phyloP scores from a whole-genome alignment of 1,140 invertebrate species.

The Psilanteris sp. region DNA sequence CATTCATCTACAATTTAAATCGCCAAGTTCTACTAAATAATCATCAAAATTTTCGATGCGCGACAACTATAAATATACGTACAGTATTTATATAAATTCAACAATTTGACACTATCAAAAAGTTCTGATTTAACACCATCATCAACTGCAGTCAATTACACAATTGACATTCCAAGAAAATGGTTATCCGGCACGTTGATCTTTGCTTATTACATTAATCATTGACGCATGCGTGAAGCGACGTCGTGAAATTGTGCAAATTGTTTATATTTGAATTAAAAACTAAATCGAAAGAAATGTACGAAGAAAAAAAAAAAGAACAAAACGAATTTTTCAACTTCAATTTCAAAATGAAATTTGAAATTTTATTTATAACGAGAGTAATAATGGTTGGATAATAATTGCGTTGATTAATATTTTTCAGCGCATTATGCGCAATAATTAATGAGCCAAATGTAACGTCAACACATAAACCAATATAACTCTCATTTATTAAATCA shows the following conservation, averaged over 20 bases:
- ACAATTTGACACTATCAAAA: slow-evolving; percentile 23
- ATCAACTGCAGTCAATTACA: slow-evolving; percentile 34
- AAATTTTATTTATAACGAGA: no score
- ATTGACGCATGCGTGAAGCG: no score
- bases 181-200: background rate
- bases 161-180: slow-evolving; percentile 28
- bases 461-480: slow-evolving; percentile 19
- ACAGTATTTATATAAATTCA: slow-evolving; percentile 25
- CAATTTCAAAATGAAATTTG: no score
- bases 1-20: slow-evolving; percentile 10
- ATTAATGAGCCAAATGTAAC: slow-evolving; percentile 30
- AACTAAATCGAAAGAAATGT: no score
- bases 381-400: slow-evolving; percentile 16
- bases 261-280: no score
- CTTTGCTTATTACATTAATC: no score
- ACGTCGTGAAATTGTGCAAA: no score
- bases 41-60: background rate
- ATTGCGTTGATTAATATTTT: slow-evolving; percentile 30
- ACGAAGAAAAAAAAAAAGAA: no score
- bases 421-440: slow-evolving; percentile 29
- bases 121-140: slow-evolving; percentile 19
- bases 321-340: no score
- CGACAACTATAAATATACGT: slow-evolving; percentile 27
- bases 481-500: slow-evolving; percentile 44
- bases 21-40: slow-evolving; percentile 3